Percentiles rank a stretch among this genome's conserved stretches.
These are phyloP conservation scores for Caenorhabditis doughertyi DNA, from an alignment of 2,888 invertebrate genomes.

Conservation along the genomic window DNA sequence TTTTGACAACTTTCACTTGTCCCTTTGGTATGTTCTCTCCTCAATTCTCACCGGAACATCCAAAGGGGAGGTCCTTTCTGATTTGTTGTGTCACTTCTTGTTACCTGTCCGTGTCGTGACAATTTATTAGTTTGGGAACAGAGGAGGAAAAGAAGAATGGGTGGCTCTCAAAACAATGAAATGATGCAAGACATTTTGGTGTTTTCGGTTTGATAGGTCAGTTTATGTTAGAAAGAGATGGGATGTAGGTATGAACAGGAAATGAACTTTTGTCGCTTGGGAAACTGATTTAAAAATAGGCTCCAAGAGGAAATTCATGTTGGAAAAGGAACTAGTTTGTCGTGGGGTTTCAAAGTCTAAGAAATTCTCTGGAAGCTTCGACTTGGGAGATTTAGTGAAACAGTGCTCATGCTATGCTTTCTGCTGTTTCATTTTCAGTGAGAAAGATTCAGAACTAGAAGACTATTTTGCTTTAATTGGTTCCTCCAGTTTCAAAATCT, in stretches of 20 bases:
- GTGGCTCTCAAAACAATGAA: conserved; percentile 39
- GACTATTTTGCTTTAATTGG: no score
- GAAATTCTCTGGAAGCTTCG: no score
- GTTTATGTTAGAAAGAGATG: neutral
- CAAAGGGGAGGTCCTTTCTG: neutral
- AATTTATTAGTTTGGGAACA: conserved; percentile 59
- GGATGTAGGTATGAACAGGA: no score
- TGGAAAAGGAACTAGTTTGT: no score
- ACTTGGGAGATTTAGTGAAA: no score
- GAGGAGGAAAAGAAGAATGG: neutral
- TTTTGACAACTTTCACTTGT: conserved; percentile 59
- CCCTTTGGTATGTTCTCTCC: neutral
- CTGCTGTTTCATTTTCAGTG: no score
- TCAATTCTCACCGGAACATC: neutral
- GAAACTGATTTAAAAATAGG: no score
- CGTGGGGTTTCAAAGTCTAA: no score
- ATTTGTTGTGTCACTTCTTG: conserved; percentile 36
- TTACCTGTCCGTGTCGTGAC: conserved; percentile 26
- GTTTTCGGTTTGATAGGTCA: conserved; percentile 37
- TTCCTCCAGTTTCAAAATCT: no score
- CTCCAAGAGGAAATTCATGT: no score
- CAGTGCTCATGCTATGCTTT: no score
- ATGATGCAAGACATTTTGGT: conserved; percentile 25
- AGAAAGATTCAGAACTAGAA: no score
- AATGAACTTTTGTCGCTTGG: neutral